Conservation (phyloP, 2,797 vertebrate genomes). For the Periparus ater region DNA sequence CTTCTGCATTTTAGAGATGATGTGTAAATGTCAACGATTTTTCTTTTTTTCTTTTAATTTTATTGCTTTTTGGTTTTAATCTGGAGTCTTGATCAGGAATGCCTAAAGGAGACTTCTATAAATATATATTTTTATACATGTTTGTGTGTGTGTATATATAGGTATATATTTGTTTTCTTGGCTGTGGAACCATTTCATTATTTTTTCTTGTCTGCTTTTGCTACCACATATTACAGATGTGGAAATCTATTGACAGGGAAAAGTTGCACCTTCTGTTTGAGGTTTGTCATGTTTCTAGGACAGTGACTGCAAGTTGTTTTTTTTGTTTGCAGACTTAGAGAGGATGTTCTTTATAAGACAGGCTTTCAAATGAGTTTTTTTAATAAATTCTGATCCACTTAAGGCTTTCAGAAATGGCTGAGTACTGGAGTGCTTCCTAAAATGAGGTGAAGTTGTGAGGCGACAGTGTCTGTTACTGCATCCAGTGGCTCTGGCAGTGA, state of each 20-base stretch:
- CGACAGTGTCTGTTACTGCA: not conserved
- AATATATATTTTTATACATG: not conserved
- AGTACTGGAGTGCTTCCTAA: not conserved
- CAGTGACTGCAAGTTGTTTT: not conserved
- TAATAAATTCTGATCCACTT: not conserved
- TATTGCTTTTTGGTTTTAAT: not conserved
- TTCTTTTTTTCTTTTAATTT: not conserved
- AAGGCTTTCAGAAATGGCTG: not conserved
- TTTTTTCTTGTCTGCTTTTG: not conserved
- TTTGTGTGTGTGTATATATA: rapidly evolving
- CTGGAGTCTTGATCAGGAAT: not conserved
- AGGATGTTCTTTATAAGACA: not conserved
- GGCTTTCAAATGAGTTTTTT: not conserved
- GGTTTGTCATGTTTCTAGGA: not conserved
- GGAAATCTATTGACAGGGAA: not conserved
- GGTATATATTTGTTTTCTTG: not conserved
- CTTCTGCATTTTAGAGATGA: not conserved
- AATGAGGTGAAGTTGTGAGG: not conserved
- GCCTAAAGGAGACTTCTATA: not conserved
- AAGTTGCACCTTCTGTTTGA: not conserved
- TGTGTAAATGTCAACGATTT: not conserved
- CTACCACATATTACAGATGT: not conserved
- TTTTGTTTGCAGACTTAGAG: not conserved
- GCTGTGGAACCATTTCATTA: not conserved
- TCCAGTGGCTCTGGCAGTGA: not conserved